Evolutionary conservation across 92 coral and sea anemone species (phyloP).

Genomic region (Palythoa grandis): DNA sequence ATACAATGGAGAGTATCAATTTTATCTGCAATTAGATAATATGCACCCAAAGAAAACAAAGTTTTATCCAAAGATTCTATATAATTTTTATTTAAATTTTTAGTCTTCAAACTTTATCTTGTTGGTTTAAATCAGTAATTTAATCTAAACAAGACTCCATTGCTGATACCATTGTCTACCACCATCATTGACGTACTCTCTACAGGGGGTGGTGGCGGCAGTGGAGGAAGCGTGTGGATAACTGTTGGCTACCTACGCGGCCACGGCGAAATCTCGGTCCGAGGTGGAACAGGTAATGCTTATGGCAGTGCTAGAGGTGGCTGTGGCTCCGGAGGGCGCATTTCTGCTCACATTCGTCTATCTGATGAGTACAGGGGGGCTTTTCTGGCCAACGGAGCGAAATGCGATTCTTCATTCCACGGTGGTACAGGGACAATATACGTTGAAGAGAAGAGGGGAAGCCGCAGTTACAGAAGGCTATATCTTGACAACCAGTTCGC

Average conservation of each 20-base stretch:
- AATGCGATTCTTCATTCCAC: conserved; percentile 50
- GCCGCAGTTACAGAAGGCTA: conserved; percentile 52
- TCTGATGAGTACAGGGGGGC: conserved; percentile 72
- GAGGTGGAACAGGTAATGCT: conserved; percentile 61
- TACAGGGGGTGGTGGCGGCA: conserved; percentile 75
- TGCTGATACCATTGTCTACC: not conserved
- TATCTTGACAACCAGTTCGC: conserved; percentile 70
- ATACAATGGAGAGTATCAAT: too few species aligned
- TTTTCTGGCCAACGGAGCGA: conserved; percentile 56
- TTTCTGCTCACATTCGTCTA: conserved; percentile 53
- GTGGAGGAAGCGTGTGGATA: conserved; percentile 74
- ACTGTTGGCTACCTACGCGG: conserved; percentile 62
- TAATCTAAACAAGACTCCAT: too few species aligned
- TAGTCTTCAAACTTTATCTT: too few species aligned
- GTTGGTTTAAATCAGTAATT: too few species aligned
- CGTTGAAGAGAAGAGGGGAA: conserved; percentile 53
- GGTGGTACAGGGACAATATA: conserved; percentile 71
- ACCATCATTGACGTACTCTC: not conserved
- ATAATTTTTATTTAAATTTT: too few species aligned
- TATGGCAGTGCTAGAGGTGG: conserved; percentile 61
- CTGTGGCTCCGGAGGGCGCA: conserved; percentile 76
- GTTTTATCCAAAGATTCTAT: too few species aligned
- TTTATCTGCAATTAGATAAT: too few species aligned
- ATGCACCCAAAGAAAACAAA: too few species aligned
- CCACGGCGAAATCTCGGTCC: conserved; percentile 64